A percentile compares a stretch with the other conserved stretches of the same genome.
Evolutionary conservation across 2,888 invertebrate species (phyloP).

Genomic region (Aleiodes leptofemur): DNA sequence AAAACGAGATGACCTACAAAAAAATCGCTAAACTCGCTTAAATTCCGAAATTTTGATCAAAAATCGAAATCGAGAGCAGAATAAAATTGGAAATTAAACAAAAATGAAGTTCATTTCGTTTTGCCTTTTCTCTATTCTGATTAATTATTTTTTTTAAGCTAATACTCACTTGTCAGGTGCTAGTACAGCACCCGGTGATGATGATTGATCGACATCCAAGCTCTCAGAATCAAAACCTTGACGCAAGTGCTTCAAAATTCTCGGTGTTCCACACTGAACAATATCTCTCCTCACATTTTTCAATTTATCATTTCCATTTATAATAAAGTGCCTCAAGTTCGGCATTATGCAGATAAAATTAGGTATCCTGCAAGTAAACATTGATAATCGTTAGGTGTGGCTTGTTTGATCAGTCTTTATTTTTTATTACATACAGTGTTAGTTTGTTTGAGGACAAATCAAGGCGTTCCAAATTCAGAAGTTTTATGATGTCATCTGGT

Average conservation of each 20-base stretch:
- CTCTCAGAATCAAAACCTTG: constrained; percentile 79
- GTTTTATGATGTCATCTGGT: constrained; percentile 86
- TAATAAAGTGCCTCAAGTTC: constrained; percentile 87
- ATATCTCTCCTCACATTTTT: constrained; percentile 89
- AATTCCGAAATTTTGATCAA: no score
- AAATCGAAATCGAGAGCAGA: no score
- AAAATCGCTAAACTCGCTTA: no score
- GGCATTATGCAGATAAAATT: constrained; percentile 82
- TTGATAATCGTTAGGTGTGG: not conserved
- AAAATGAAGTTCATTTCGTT: no score
- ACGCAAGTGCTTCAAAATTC: constrained; percentile 86
- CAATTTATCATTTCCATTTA: constrained; percentile 89
- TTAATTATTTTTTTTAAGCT: not conserved
- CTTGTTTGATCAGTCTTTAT: not conserved
- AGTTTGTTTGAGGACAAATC: constrained; percentile 90
- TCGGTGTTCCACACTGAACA: constrained; percentile 87
- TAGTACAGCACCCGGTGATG: constrained; percentile 52
- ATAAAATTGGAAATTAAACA: no score
- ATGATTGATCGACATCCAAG: constrained; percentile 72
- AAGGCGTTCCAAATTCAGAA: constrained; percentile 87
- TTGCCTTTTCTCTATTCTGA: no score
- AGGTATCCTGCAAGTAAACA: constrained; percentile 78
- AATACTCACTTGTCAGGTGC: constrained; percentile 79
- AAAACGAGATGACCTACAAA: not conserved
- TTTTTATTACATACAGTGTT: constrained; percentile 71